Evolutionary conservation across 2,888 invertebrate genomes (phyloP).

Genomic region (Drosophila bunnanda): DNA sequence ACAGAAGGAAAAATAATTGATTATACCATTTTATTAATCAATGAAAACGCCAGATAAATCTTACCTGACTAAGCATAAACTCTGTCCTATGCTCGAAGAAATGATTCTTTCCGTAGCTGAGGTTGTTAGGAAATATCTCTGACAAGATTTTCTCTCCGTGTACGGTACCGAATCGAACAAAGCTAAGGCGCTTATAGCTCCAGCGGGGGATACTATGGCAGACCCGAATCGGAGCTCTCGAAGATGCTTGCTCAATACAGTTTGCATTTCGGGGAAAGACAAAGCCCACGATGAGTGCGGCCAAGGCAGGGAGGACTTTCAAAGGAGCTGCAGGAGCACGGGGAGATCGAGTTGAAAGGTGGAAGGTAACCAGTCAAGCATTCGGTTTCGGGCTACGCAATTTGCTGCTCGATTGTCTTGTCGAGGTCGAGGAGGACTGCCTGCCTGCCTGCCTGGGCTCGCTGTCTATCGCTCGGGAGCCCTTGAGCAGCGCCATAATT

Average conservation of each 20-base stretch:
- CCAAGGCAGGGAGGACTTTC: slow-evolving; percentile 1
- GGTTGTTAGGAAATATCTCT: not conserved
- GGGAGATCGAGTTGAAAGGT: slow-evolving; percentile 5
- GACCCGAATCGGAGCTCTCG: slow-evolving; percentile 22
- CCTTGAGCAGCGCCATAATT: slow-evolving; percentile 67
- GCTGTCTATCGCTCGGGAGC: slow-evolving; percentile 17
- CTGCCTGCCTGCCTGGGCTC: slow-evolving; percentile 8
- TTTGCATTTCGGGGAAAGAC: slow-evolving; percentile 59
- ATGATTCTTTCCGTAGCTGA: too few relatives aligned
- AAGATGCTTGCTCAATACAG: slow-evolving; percentile 70
- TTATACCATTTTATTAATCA: too few relatives aligned
- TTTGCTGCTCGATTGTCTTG: slow-evolving; percentile 79
- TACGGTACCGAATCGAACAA: slow-evolving; percentile 6
- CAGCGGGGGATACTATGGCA: slow-evolving; percentile 2
- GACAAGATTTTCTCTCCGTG: slow-evolving; percentile 5
- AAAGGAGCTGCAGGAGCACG: slow-evolving; percentile 2
- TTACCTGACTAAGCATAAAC: too few relatives aligned
- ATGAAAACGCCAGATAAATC: not conserved
- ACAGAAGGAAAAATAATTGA: not conserved
- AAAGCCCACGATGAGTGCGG: slow-evolving; percentile 35
- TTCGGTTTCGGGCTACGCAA: slow-evolving; percentile 78
- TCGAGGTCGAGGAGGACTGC: slow-evolving; percentile 5
- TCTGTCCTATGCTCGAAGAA: not conserved
- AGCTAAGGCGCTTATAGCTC: slow-evolving; percentile 51
- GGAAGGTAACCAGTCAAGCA: slow-evolving; percentile 63